Percentiles rank a stretch among this genome's conserved stretches.
These are phyloP conservation scores for Drosophila obscura DNA, from an alignment of 1,140 invertebrate species.

Conservation along the genomic window DNA sequence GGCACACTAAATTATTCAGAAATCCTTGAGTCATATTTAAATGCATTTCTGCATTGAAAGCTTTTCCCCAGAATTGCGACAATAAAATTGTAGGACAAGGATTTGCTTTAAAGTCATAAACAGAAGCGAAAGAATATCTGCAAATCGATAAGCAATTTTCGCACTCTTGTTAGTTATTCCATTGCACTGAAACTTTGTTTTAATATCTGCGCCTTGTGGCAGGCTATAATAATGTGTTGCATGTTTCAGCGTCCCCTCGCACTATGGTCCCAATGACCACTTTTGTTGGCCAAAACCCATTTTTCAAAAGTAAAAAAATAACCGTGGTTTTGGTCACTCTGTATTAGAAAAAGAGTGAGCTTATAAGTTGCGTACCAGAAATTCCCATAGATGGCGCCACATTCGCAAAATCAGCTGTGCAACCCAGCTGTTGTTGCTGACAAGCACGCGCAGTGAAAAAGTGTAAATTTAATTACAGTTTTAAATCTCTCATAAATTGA, in stretches of 20 bases:
- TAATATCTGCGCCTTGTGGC: conserved; percentile 1
- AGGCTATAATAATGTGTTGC: conserved; percentile 30
- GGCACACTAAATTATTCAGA: neutral
- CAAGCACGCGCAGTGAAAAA: no score
- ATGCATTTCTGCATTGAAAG: neutral
- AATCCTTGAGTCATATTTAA: neutral
- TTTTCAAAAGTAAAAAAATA: no score
- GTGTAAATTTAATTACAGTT: no score
- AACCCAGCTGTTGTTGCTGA: no score
- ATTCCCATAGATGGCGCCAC: no score
- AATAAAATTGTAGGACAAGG: conserved; percentile 1
- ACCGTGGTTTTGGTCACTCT: no score
- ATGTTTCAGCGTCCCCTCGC: conserved; percentile 28
- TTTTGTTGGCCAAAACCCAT: no score
- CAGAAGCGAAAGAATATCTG: conserved; percentile 24
- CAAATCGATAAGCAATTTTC: conserved; percentile 45
- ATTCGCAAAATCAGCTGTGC: no score
- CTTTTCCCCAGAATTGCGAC: conserved; percentile 4
- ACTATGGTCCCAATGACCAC: no score
- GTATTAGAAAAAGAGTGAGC: no score
- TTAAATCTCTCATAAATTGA: no score
- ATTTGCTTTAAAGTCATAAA: conserved; percentile 11
- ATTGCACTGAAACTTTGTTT: conserved; percentile 3
- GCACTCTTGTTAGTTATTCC: conserved; percentile 17
- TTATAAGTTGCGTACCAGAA: no score